phyloP scores from a whole-genome alignment of 2,113 vertebrate species.

The Oreochromis spilurus region DNA sequence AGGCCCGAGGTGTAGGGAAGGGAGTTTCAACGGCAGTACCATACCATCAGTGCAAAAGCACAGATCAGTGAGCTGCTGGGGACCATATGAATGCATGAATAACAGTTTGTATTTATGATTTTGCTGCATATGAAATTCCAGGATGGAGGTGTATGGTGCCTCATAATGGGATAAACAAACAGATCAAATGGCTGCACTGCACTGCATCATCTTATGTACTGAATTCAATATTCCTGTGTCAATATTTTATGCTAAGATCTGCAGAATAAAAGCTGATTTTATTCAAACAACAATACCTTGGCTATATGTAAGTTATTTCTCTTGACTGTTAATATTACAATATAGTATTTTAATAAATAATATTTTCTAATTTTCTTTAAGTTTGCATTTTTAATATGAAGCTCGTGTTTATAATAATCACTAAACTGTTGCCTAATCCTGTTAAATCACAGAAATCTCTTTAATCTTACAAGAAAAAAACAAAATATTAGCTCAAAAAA shows the following conservation, averaged over 20 bases:
- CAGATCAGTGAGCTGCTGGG: constrained; percentile 19
- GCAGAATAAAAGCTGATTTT: not conserved
- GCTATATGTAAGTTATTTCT: not conserved
- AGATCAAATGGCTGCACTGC: constrained; percentile 12
- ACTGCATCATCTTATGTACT: not conserved
- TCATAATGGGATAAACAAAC: constrained; percentile 26
- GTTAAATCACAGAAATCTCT: not conserved
- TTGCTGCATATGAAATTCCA: not conserved
- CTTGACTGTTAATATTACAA: not conserved
- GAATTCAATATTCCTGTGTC: not conserved
- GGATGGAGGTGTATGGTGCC: constrained; percentile 12
- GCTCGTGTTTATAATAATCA: not conserved
- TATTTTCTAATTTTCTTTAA: not conserved
- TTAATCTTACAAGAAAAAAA: not conserved
- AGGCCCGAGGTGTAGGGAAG: constrained; percentile 4
- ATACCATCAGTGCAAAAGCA: not conserved
- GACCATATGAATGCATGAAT: not conserved
- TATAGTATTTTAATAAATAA: not conserved
- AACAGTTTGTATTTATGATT: constrained; percentile 15
- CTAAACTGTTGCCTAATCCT: not conserved
- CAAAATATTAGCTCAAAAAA: not conserved
- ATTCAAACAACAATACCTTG: not conserved
- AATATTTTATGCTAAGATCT: constrained; percentile 6
- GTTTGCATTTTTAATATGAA: not conserved
- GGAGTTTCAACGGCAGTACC: not conserved